These are phyloP conservation scores for Elysia crispata DNA, from an alignment of 2,888 invertebrate species.

Conservation along the genomic window DNA sequence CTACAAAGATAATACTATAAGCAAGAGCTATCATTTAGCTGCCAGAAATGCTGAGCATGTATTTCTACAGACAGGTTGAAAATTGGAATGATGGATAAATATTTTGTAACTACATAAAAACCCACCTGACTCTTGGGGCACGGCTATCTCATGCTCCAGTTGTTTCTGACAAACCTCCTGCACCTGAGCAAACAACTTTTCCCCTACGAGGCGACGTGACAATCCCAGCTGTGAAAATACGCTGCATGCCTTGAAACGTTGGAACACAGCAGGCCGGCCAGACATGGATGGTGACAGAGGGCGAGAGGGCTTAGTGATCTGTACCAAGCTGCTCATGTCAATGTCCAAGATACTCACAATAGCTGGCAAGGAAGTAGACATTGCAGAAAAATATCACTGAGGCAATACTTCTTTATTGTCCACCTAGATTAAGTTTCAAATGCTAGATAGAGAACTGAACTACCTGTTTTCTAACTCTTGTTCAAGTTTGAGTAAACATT, in stretches of 20 bases:
- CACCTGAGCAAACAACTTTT: slow-evolving; percentile 80
- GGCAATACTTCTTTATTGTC: too few species aligned
- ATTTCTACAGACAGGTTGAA: too few species aligned
- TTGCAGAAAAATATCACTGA: too few species aligned
- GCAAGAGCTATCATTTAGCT: too few species aligned
- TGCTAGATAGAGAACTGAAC: too few species aligned
- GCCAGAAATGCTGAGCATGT: too few species aligned
- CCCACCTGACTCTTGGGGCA: background rate
- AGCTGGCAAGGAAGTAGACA: slow-evolving; percentile 79
- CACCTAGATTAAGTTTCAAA: too few species aligned
- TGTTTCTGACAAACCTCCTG: slow-evolving; percentile 65
- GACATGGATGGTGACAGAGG: slow-evolving; percentile 66
- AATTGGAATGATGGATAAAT: too few species aligned
- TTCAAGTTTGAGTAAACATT: too few species aligned
- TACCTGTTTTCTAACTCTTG: too few species aligned
- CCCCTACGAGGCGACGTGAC: slow-evolving; percentile 87
- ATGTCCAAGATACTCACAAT: slow-evolving; percentile 96
- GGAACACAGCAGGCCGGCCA: slow-evolving; percentile 81
- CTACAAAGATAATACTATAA: too few species aligned
- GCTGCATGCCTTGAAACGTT: slow-evolving; percentile 88
- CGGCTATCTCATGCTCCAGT: slow-evolving; percentile 47
- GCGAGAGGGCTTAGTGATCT: slow-evolving; percentile 52
- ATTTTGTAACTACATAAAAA: too few species aligned
- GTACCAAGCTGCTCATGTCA: slow-evolving; percentile 91
- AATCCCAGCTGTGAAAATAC: slow-evolving; percentile 89